Evolutionary conservation across 2,888 invertebrate genomes (phyloP).

Genomic region (Tenthredo notha): DNA sequence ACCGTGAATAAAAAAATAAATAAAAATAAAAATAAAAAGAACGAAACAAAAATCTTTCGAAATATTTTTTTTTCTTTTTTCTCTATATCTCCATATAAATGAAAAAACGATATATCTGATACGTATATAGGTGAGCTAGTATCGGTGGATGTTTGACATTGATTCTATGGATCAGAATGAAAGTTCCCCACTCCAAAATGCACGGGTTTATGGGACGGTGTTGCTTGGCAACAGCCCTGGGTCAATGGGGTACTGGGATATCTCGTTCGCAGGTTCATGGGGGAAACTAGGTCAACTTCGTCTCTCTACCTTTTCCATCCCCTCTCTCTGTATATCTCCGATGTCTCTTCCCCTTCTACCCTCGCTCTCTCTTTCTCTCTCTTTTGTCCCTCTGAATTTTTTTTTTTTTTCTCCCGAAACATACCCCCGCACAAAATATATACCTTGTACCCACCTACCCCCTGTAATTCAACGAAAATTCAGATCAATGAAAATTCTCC

Average conservation of each 20-base stretch:
- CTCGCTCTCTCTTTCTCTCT: conserved; percentile 29
- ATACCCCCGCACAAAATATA: background rate
- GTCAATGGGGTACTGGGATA: conserved; percentile 68
- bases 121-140: background rate
- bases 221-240: conserved; percentile 71
- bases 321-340: background rate
- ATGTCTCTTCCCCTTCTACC: conserved; percentile 54
- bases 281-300: conserved; percentile 69
- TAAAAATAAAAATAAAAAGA: too few species aligned
- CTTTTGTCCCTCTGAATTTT: too few species aligned
- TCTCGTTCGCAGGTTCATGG: conserved; percentile 61
- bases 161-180: conserved; percentile 49
- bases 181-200: conserved; percentile 54
- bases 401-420: background rate
- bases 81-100: too few species aligned
- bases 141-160: conserved; percentile 25
- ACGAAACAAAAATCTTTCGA: background rate
- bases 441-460: background rate
- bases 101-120: background rate
- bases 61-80: too few species aligned
- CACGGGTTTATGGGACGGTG: conserved; percentile 65
- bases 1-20: too few species aligned
- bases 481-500: conserved; percentile 29
- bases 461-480: background rate
- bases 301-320: background rate